These are phyloP conservation scores for Xenopus tropicalis DNA, from an alignment of 2,113 vertebrate genomes.

Conservation along the genomic window DNA sequence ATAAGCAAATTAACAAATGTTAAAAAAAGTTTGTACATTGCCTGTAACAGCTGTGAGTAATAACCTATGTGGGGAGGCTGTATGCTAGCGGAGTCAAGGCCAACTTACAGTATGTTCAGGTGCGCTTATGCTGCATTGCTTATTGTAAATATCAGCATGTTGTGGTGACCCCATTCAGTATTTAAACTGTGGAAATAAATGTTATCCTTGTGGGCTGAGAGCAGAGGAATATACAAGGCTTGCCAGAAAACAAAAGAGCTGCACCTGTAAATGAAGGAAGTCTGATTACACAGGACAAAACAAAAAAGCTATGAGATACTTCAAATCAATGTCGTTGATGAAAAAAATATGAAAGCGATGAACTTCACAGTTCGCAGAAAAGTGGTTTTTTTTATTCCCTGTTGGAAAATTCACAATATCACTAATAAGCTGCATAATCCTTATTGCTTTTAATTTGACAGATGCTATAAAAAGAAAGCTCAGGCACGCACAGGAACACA, in stretches of 20 bases:
- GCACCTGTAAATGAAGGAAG: slow-evolving; percentile 1
- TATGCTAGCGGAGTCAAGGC: background rate
- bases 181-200: background rate
- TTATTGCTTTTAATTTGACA: too few species aligned
- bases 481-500: background rate
- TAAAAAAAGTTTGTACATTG: background rate
- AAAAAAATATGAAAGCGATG: background rate
- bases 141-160: slow-evolving; percentile 8
- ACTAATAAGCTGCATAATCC: too few species aligned
- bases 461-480: background rate
- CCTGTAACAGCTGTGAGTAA: slow-evolving; percentile 1
- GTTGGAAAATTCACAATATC: too few species aligned
- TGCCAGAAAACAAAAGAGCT: background rate
- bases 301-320: background rate
- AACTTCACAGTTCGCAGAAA: too few species aligned
- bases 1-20: background rate
- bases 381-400: too few species aligned
- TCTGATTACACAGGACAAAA: background rate
- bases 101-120: background rate
- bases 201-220: background rate
- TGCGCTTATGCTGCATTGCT: background rate
- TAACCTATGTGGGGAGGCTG: background rate
- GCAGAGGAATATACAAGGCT: background rate
- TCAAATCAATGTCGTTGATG: background rate
- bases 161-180: background rate